A percentile compares a stretch with the other conserved stretches of the same genome.
These are phyloP conservation scores for Latrodectus elegans DNA, from an alignment of 2,888 invertebrate species.

Conservation along the genomic window DNA sequence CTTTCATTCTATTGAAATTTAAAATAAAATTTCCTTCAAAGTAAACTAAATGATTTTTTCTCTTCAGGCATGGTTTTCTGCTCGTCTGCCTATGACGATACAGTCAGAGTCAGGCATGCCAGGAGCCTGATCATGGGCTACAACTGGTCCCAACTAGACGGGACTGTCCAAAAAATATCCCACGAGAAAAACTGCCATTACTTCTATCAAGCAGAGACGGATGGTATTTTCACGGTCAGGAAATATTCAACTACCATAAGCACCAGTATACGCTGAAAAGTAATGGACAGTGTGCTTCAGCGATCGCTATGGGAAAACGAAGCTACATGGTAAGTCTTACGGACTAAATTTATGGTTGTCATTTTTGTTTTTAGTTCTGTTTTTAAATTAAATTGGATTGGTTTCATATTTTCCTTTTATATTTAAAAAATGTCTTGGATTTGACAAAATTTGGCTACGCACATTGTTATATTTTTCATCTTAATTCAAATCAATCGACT, in stretches of 20 bases:
- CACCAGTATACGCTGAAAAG: constrained; percentile 10
- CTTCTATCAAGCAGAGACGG: constrained; percentile 13
- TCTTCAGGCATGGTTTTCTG: background rate
- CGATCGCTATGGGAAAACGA: constrained; percentile 8
- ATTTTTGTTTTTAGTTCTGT: background rate
- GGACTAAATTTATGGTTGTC: too few relatives aligned
- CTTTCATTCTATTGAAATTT: too few relatives aligned
- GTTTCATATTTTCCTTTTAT: too few relatives aligned
- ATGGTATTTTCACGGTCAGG: constrained; percentile 12
- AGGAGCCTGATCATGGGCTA: constrained; percentile 22
- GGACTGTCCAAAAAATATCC: constrained; percentile 12
- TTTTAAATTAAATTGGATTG: background rate
- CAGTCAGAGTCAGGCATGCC: background rate
- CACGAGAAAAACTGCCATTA: constrained; percentile 33
- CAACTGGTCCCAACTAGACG: constrained; percentile 20
- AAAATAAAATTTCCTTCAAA: too few relatives aligned
- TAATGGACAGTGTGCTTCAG: constrained; percentile 25
- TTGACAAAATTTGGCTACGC: too few relatives aligned
- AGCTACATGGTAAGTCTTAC: constrained; percentile 10
- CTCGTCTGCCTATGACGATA: background rate
- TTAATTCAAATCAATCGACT: too few relatives aligned
- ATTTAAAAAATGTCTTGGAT: too few relatives aligned
- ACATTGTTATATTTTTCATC: too few relatives aligned
- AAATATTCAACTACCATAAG: constrained; percentile 33
- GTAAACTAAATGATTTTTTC: background rate